A percentile compares a stretch with the other conserved stretches of the same genome.
Conservation (phyloP, 2,888 invertebrate species). For the Sialis lutaria region DNA sequence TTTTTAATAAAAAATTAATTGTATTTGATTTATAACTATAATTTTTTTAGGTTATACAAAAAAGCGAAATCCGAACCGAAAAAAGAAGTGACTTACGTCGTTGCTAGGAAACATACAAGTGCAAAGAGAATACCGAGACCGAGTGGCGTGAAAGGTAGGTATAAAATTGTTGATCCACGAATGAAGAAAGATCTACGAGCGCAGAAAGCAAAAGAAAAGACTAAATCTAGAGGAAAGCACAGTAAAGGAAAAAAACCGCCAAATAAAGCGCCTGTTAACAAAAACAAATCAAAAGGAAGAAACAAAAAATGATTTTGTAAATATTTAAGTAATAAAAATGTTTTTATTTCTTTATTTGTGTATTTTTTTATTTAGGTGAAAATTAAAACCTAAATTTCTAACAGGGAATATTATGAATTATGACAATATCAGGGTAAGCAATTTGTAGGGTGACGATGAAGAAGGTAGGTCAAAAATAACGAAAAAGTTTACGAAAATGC, state of each 20-base stretch:
- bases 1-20: conserved; percentile 3
- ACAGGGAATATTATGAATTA: no score
- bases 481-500: no score
- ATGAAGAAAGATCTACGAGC: conserved; percentile 87
- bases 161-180: conserved; percentile 87
- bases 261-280: not conserved
- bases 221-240: conserved; percentile 23
- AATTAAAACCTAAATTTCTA: no score
- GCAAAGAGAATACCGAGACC: conserved; percentile 65
- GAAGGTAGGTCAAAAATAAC: no score
- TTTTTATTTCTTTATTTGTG: no score
- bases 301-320: not conserved
- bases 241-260: conserved; percentile 11
- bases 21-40: conserved; percentile 7
- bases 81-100: conserved; percentile 83
- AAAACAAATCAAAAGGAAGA: not conserved
- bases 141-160: conserved; percentile 76
- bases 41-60: conserved; percentile 60
- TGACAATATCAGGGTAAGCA: no score
- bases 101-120: conserved; percentile 73
- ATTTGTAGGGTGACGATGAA: no score
- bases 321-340: not conserved
- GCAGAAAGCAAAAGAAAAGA: conserved; percentile 41
- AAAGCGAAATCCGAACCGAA: conserved; percentile 73
- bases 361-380: no score